A percentile compares a stretch with the other conserved stretches of the same genome.
These are phyloP conservation scores for Drosophila quinaria DNA, from an alignment of 2,888 invertebrate species.

Conservation along the genomic window DNA sequence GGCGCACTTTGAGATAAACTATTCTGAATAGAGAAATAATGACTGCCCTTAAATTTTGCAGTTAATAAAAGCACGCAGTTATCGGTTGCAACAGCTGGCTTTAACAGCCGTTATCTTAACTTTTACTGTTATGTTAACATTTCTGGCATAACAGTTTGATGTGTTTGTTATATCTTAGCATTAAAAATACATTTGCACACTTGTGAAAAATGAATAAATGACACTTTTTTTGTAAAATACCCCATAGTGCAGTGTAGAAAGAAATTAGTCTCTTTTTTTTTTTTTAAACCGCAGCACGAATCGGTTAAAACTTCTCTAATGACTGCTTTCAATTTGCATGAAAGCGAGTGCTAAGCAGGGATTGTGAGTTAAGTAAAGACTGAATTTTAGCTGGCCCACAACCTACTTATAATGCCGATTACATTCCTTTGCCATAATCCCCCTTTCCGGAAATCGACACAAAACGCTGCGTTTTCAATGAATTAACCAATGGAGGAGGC, in stretches of 20 bases:
- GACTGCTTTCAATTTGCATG: conserved; percentile 51
- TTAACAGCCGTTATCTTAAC: too few species aligned
- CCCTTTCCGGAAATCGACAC: conserved; percentile 58
- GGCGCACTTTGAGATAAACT: too few species aligned
- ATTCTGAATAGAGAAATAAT: too few species aligned
- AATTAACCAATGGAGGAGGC: conserved; percentile 53
- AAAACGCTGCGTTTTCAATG: conserved; percentile 67
- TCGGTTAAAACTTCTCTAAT: conserved; percentile 54
- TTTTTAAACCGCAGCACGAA: background rate
- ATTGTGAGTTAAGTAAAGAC: conserved; percentile 1
- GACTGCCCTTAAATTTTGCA: too few species aligned
- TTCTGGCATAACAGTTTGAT: too few species aligned
- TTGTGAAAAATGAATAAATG: too few species aligned
- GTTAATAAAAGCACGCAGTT: too few species aligned
- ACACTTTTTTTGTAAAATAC: too few species aligned
- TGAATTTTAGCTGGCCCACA: conserved; percentile 12
- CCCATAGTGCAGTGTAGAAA: background rate
- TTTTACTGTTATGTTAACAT: too few species aligned
- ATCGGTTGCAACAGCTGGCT: too few species aligned
- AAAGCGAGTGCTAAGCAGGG: conserved; percentile 5
- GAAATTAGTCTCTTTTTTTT: background rate
- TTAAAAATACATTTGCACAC: too few species aligned
- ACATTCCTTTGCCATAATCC: conserved; percentile 21
- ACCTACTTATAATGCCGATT: conserved; percentile 45
- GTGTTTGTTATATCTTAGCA: too few species aligned